A percentile compares a stretch with the other conserved stretches of the same genome.
These are phyloP conservation scores for Craterocephalus amniculus DNA, from an alignment of 2,797 vertebrate species.

Conservation along the genomic window DNA sequence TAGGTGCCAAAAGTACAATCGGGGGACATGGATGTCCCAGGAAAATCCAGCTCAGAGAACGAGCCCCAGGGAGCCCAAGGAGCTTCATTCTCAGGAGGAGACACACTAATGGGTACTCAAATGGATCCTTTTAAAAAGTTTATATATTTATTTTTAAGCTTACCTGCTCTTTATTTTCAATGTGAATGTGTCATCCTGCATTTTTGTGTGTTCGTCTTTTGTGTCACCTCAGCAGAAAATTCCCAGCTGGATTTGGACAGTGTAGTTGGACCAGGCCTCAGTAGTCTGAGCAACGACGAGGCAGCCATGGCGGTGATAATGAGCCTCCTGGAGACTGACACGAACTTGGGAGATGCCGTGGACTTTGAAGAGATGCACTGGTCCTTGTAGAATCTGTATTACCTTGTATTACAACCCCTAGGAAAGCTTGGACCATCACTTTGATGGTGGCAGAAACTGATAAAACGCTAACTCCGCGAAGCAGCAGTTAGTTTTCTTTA, in stretches of 20 bases:
- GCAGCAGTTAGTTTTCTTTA: slow-evolving; percentile 32
- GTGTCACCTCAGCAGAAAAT: slow-evolving; percentile 77
- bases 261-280: slow-evolving; percentile 83
- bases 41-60: slow-evolving; percentile 78
- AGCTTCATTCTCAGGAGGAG: slow-evolving; percentile 76
- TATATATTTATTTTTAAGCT: not conserved
- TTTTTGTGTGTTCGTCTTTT: not conserved
- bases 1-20: slow-evolving; percentile 84
- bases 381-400: slow-evolving; percentile 83
- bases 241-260: slow-evolving; percentile 89
- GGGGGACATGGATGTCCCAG: slow-evolving; percentile 75
- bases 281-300: slow-evolving; percentile 85
- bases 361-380: slow-evolving; percentile 91
- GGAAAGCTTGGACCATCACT: slow-evolving; percentile 26
- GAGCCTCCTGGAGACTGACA: slow-evolving; percentile 93
- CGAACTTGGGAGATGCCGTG: slow-evolving; percentile 85
- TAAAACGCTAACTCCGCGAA: slow-evolving; percentile 26
- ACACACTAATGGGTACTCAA: slow-evolving; percentile 83
- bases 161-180: not conserved
- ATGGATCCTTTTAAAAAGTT: slow-evolving; percentile 7
- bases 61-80: slow-evolving; percentile 75
- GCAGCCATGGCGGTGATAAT: slow-evolving; percentile 91
- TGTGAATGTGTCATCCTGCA: not conserved
- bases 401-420: slow-evolving; percentile 10
- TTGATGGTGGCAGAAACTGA: slow-evolving; percentile 32